These are phyloP conservation scores for Drosophila seguyi DNA, from an alignment of 1,140 invertebrate species.

Conservation along the genomic window DNA sequence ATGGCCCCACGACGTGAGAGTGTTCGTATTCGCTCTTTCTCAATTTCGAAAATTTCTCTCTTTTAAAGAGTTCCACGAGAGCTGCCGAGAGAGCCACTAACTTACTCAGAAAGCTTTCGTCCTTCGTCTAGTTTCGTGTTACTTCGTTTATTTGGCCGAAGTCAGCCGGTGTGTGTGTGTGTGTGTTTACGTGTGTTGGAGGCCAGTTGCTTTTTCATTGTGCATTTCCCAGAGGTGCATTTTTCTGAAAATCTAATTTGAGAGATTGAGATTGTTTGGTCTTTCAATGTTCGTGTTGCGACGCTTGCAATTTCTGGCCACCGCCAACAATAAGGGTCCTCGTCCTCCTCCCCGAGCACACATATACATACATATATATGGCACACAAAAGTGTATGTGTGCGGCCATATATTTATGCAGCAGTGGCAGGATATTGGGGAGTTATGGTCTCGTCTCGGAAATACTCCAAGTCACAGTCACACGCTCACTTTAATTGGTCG, in stretches of 20 bases:
- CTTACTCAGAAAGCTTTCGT: slow-evolving; percentile 31
- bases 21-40: slow-evolving; percentile 6
- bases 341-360: slow-evolving; percentile 13
- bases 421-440: slow-evolving; percentile 68
- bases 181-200: slow-evolving; percentile 36
- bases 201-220: slow-evolving; percentile 77
- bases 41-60: background rate
- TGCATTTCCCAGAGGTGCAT: slow-evolving; percentile 85
- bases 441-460: slow-evolving; percentile 68
- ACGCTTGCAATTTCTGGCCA: slow-evolving; percentile 76
- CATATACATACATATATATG: slow-evolving; percentile 18
- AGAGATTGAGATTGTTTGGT: slow-evolving; percentile 84
- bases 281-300: slow-evolving; percentile 82
- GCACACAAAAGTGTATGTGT: slow-evolving; percentile 6
- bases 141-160: slow-evolving; percentile 31
- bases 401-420: slow-evolving; percentile 53
- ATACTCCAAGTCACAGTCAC: slow-evolving; percentile 45
- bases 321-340: slow-evolving; percentile 38
- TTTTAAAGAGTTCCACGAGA: slow-evolving; percentile 5
- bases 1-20: slow-evolving; percentile 62
- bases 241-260: slow-evolving; percentile 85
- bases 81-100: background rate
- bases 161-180: background rate
- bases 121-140: slow-evolving; percentile 30
- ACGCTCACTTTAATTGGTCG: slow-evolving; percentile 79